phyloP scores from a whole-genome alignment of 2,888 invertebrate genomes.

The Stegana nigrithorax region DNA sequence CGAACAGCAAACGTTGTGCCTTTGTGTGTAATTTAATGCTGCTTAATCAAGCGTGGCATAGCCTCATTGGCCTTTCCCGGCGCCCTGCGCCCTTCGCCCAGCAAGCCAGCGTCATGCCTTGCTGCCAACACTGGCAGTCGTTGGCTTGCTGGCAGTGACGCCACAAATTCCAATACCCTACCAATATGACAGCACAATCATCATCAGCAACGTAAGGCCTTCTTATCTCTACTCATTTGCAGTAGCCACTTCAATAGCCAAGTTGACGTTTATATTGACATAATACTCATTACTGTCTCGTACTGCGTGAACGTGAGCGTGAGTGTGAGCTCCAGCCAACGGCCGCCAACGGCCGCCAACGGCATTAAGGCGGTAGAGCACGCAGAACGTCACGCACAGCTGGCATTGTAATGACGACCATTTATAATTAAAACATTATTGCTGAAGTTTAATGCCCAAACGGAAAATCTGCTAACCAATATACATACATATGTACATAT shows the following conservation, averaged over 20 bases:
- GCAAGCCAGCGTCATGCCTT: too few relatives aligned
- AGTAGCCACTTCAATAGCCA: slow-evolving; percentile 2
- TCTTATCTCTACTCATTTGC: not conserved
- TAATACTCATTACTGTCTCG: not conserved
- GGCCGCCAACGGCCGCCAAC: not conserved
- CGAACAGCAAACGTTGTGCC: too few relatives aligned
- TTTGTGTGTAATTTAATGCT: too few relatives aligned
- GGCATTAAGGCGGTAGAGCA: not conserved
- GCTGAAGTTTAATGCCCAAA: not conserved
- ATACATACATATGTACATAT: not conserved
- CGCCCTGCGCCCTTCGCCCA: too few relatives aligned
- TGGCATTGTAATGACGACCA: not conserved
- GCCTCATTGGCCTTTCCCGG: too few relatives aligned
- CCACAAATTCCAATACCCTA: too few relatives aligned
- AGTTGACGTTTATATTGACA: slow-evolving; percentile 9
- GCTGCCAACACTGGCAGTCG: too few relatives aligned
- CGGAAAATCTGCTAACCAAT: not conserved
- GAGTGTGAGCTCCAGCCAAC: not conserved
- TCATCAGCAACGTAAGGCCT: too few relatives aligned
- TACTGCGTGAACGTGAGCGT: not conserved
- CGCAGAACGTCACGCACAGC: slow-evolving; percentile 1
- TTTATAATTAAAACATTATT: not conserved
- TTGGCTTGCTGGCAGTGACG: too few relatives aligned
- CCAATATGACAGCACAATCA: too few relatives aligned
- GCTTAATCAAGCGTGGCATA: too few relatives aligned